phyloP scores from a whole-genome alignment of 2,888 invertebrate species.

The Cinara cedri region DNA sequence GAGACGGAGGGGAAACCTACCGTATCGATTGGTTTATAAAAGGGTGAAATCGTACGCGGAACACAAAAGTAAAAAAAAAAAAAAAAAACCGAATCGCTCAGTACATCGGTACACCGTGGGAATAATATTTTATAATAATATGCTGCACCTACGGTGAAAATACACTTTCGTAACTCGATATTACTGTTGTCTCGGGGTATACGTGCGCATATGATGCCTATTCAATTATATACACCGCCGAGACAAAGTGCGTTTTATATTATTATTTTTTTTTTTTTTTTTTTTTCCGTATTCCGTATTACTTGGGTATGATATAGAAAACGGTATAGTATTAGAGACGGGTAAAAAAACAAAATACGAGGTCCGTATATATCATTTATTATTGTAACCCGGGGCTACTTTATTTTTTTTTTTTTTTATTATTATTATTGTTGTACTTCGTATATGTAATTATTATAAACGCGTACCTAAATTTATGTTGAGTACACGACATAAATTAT shows the following conservation, averaged over 20 bases:
- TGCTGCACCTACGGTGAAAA: not conserved
- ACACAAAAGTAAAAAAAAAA: too few species aligned
- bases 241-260: slow-evolving; percentile 30
- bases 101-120: slow-evolving; percentile 20
- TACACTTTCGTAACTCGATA: slow-evolving; percentile 53
- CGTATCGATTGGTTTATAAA: not conserved
- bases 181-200: slow-evolving; percentile 33
- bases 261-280: slow-evolving; percentile 11
- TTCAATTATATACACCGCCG: not conserved
- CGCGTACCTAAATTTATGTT: too few species aligned
- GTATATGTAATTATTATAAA: too few species aligned
- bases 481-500: slow-evolving; percentile 35
- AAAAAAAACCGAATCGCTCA: slow-evolving; percentile 19
- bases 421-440: too few species aligned
- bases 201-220: slow-evolving; percentile 6
- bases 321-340: not conserved
- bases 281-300: not conserved
- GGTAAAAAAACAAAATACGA: slow-evolving; percentile 19
- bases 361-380: not conserved
- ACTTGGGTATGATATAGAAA: not conserved
- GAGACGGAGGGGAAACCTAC: not conserved
- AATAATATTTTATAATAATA: slow-evolving; percentile 16
- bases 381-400: slow-evolving; percentile 36
- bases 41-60: not conserved
- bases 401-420: too few species aligned